Conservation (phyloP, 2,113 vertebrate genomes). For the Tragelaphus strepsiceros region DNA sequence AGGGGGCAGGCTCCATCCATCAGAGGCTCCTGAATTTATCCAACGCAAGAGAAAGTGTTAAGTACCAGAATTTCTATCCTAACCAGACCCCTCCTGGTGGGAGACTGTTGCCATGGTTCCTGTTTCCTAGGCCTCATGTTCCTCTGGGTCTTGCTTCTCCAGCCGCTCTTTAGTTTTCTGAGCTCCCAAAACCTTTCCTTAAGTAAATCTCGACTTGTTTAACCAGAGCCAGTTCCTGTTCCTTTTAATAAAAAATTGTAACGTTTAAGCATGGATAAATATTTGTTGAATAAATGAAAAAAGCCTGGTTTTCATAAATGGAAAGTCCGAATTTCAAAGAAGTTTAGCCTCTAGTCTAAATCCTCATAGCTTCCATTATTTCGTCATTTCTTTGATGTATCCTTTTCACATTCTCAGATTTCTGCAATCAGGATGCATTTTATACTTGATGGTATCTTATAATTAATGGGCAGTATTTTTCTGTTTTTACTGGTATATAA, state of each 20-base stretch:
- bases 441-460: neutral
- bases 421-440: neutral
- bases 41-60: neutral
- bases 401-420: neutral
- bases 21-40: neutral
- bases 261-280: neutral
- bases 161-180: neutral
- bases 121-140: neutral
- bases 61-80: neutral
- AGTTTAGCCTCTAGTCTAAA: neutral
- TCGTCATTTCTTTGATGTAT: neutral
- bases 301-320: neutral
- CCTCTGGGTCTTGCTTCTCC: neutral
- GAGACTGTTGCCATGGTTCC: neutral
- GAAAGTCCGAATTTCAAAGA: neutral
- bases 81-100: neutral
- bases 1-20: neutral
- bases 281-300: neutral
- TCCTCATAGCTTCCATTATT: neutral
- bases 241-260: neutral
- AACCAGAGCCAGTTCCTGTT: slow-evolving; percentile 8
- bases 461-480: neutral
- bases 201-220: neutral
- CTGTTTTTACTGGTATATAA: neutral
- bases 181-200: neutral